Base-by-base conservation (phyloP, 2,888 invertebrate genomes). In the Anodontia alba region DNA sequence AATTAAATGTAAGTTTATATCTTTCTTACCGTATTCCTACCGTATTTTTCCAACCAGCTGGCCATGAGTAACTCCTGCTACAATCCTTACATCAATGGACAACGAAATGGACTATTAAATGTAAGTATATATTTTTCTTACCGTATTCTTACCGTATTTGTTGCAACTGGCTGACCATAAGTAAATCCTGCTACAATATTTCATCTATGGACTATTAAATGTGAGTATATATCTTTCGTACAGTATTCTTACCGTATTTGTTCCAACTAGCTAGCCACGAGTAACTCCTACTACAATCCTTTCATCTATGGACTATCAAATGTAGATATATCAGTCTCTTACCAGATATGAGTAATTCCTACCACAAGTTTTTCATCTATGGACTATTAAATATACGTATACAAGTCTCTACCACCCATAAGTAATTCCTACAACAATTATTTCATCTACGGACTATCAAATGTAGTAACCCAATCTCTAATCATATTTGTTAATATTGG, bases 321-420 rank as follows among this genome's bases (percentile, higher is more conserved):
- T 38, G 38, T n/a, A n/a, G n/a, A n/a, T n/a, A n/a, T n/a, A n/a
- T n/a, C n/a, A n/a, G n/a, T n/a, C n/a, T n/a, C n/a, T n/a, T n/a
- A n/a, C n/a, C n/a, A n/a, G n/a, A n/a, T n/a, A n/a, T 38, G 38
- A 38, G 97, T 91, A 98, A 98, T 93, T 97, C 97, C 78, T 98
- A 97, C 94, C 97, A 97, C 94, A 98, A 98, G 94, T 98, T 98
- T 0, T 97, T 98, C 93, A 97, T 98, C 90, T 98, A 98, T 92
- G 97, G 97, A 46, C 97, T 98, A 88, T 97, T 97, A 92, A 98
- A 98, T 93, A 98, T 98, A n/a, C n/a, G n/a, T n/a, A n/a, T n/a
- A n/a, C n/a, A n/a, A n/a, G n/a, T n/a, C n/a, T n/a, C n/a, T n/a
- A n/a, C n/a, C n/a, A n/a, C n/a, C n/a, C n/a, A n/a, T n/a, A 95